Evolutionary conservation across 2,797 vertebrate genomes (phyloP), one percentile per base, ranked within the genome.

Genomic region (Xenopus petersii): DNA sequence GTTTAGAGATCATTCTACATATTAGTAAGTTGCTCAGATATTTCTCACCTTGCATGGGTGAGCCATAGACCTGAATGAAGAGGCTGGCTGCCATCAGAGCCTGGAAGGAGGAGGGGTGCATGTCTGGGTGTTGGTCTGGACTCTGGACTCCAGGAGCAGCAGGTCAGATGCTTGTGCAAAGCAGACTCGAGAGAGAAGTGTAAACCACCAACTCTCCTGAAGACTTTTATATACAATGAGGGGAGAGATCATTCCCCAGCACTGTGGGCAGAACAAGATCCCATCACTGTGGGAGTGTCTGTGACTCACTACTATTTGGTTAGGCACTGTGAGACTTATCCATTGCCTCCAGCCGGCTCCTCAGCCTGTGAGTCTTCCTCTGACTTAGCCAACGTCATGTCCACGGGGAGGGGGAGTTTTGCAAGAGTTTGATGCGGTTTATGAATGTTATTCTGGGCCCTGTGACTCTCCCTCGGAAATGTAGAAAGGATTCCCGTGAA

Each of bases 71-170:
- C 67, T 47, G 77, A 73, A 66, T 79, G 71, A 89, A 62, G 0
- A 84, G 77, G 33, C 64, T 79, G 11, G 85, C 5, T 8, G 88
- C 17, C 0, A 87, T 33, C 8, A 89, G 10, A 0, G 83, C 48
- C 17, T 78, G 56, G 6, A 88, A 47, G 2, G 71, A 30, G 26
- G 26, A 82, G 58, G 81, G 74, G 65, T 81, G 83, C 92, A 94
- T 94, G 54, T 12, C 59, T 83, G 61, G 36, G 9, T 51, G 46
- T 59, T 12, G 15, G 36, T 46, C 26, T 58, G 67, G 55, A 67
- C 68, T 71, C 64, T 67, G 70, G 24, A 72, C 46, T 65, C 24
- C 21, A 51, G 24, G 11, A 60, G 9, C 58, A 60, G 9, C 58
- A 60, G 17, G 54, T 26, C 12, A 60, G 26, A n/a, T 47, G 49